These are phyloP conservation scores for Thysanoteuthis rhombus DNA, from an alignment of 2,888 invertebrate species.

Conservation along the genomic window DNA sequence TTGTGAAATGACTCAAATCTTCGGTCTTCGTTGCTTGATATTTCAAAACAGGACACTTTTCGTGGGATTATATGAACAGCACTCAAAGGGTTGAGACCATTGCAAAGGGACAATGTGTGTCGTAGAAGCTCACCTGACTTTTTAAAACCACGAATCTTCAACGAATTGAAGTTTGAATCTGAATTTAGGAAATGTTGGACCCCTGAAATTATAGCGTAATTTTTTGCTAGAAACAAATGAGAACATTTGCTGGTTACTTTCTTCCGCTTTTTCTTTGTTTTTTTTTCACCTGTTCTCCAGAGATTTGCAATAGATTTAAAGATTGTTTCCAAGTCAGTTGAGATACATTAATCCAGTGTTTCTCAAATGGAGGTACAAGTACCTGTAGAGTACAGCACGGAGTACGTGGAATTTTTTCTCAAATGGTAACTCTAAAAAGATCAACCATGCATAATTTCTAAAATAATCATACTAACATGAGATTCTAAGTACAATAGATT, in stretches of 20 bases:
- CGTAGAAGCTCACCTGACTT: constrained; percentile 1
- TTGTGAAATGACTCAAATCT: background rate
- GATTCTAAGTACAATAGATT: no score
- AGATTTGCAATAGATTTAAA: background rate
- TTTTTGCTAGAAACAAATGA: background rate
- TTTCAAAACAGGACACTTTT: background rate
- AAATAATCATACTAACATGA: no score
- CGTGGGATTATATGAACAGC: background rate
- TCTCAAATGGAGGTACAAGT: no score
- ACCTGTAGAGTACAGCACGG: no score
- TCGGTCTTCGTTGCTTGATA: background rate
- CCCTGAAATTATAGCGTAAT: constrained; percentile 18
- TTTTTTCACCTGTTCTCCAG: background rate
- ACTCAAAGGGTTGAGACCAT: background rate
- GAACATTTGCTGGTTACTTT: background rate
- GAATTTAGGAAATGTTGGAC: constrained; percentile 16
- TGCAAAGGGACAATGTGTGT: background rate
- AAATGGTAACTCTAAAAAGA: no score
- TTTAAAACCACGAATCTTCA: constrained; percentile 23
- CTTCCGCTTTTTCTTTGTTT: background rate
- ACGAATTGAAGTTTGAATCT: constrained; percentile 16
- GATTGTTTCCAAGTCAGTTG: background rate
- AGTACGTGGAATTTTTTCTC: no score
- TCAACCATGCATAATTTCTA: no score
- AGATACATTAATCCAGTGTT: no score